Conservation (phyloP, 2,888 invertebrate genomes). For the Catocala nupta region DNA sequence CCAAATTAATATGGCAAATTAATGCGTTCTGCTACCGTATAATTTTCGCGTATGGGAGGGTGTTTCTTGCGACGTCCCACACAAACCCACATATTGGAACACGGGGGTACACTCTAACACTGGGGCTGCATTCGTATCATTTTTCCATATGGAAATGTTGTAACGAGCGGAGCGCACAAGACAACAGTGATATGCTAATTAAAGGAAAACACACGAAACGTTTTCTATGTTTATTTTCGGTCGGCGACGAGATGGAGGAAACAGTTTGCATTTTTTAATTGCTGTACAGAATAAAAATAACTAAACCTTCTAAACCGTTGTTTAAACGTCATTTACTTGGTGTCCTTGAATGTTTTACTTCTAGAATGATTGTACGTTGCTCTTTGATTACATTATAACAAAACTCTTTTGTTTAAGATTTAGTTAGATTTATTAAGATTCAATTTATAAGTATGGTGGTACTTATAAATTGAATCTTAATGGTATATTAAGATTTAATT, state of each 20-base stretch:
- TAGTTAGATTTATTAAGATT: too few species aligned
- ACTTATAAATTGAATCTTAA: too few species aligned
- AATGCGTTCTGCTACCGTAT: slow-evolving; percentile 85
- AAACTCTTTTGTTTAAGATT: too few species aligned
- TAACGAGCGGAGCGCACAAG: slow-evolving; percentile 78
- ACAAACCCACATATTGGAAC: slow-evolving; percentile 61
- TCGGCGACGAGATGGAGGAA: slow-evolving; percentile 68
- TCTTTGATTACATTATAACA: too few species aligned
- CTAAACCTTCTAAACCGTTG: slow-evolving; percentile 24
- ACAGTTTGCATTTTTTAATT: slow-evolving; percentile 50
- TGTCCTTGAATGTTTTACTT: background rate
- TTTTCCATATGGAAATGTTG: slow-evolving; percentile 87
- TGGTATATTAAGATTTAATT: too few species aligned
- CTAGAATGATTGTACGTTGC: too few species aligned
- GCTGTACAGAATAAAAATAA: slow-evolving; percentile 28
- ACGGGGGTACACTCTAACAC: slow-evolving; percentile 49
- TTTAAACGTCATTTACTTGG: background rate
- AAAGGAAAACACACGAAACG: slow-evolving; percentile 83
- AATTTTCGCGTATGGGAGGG: slow-evolving; percentile 82
- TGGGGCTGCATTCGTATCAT: slow-evolving; percentile 78
- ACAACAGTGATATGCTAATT: slow-evolving; percentile 86
- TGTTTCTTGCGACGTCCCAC: slow-evolving; percentile 76
- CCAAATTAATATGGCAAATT: slow-evolving; percentile 88
- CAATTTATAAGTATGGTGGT: too few species aligned
- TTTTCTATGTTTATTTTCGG: slow-evolving; percentile 76